Percentiles rank a stretch among this genome's conserved stretches.
Evolutionary conservation across 2,888 invertebrate genomes (phyloP).

Genomic region (Adelognathus sp.): DNA sequence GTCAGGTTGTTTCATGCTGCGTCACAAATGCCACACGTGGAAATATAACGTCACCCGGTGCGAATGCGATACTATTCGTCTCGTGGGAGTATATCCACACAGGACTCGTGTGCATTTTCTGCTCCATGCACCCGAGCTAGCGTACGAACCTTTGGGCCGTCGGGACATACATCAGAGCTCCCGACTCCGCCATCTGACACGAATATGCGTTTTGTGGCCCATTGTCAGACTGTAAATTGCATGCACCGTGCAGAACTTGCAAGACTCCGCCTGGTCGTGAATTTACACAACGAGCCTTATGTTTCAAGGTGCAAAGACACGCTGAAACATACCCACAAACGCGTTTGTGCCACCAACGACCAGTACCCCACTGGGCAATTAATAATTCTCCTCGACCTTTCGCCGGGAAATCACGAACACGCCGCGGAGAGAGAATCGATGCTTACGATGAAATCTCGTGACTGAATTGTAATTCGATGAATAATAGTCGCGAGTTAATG

Average conservation of each 20-base stretch:
- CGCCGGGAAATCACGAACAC: background rate
- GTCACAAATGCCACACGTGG: constrained; percentile 42
- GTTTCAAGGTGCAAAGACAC: background rate
- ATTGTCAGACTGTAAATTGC: constrained; percentile 38
- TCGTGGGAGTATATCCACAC: background rate
- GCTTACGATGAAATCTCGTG: constrained; percentile 7
- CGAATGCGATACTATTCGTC: constrained; percentile 42
- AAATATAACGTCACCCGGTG: constrained; percentile 27
- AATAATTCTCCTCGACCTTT: constrained; percentile 21
- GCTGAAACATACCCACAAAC: background rate
- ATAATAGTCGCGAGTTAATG: constrained; percentile 23
- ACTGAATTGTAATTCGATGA: constrained; percentile 34
- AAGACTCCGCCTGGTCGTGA: background rate
- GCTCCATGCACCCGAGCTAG: background rate
- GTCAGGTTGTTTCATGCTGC: constrained; percentile 40
- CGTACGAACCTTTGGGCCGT: background rate
- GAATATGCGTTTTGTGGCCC: constrained; percentile 48
- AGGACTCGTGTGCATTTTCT: background rate
- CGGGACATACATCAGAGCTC: constrained; percentile 30
- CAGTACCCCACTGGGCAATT: background rate
- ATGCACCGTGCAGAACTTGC: constrained; percentile 41
- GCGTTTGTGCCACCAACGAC: background rate
- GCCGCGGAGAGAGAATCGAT: constrained; percentile 12
- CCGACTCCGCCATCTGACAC: constrained; percentile 39
- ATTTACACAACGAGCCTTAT: background rate